A percentile compares a stretch with the other conserved stretches of the same genome.
Conservation (phyloP, 2,888 invertebrate species). For the Cremastinae sp. region DNA sequence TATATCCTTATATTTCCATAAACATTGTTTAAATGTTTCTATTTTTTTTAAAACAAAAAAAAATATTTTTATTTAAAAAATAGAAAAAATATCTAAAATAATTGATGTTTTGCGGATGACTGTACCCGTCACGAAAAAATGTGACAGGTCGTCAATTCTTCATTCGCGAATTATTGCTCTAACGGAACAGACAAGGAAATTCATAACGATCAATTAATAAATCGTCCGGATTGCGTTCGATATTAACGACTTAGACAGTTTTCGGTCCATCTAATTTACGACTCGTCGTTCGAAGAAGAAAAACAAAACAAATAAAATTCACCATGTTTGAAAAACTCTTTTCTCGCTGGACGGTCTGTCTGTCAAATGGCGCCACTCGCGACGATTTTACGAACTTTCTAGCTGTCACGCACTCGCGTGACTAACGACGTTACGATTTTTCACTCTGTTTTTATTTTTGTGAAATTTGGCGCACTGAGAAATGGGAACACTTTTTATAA, state of each 20-base stretch:
- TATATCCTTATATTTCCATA: too few relatives aligned
- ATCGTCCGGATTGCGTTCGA: slow-evolving; percentile 14
- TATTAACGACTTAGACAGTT: background rate
- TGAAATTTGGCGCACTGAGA: too few relatives aligned
- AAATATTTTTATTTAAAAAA: too few relatives aligned
- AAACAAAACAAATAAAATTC: too few relatives aligned
- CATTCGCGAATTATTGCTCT: slow-evolving; percentile 16
- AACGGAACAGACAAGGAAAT: slow-evolving; percentile 14
- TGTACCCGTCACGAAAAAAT: slow-evolving; percentile 8
- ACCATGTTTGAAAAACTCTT: too few relatives aligned
- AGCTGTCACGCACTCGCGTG: background rate
- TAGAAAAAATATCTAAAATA: too few relatives aligned
- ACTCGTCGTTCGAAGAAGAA: slow-evolving; percentile 19
- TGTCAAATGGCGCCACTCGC: background rate
- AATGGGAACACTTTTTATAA: too few relatives aligned
- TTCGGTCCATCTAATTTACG: slow-evolving; percentile 38
- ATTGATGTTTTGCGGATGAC: slow-evolving; percentile 13
- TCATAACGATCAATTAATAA: slow-evolving; percentile 21
- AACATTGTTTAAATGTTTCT: too few relatives aligned
- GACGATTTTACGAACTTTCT: background rate
- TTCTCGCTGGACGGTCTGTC: background rate
- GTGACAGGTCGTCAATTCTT: slow-evolving; percentile 21
- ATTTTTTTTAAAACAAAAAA: too few relatives aligned
- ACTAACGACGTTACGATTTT: too few relatives aligned
- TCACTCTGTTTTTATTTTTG: too few relatives aligned